These are phyloP conservation scores for Leuciscus waleckii DNA, from an alignment of 2,797 vertebrate species.

Conservation along the genomic window DNA sequence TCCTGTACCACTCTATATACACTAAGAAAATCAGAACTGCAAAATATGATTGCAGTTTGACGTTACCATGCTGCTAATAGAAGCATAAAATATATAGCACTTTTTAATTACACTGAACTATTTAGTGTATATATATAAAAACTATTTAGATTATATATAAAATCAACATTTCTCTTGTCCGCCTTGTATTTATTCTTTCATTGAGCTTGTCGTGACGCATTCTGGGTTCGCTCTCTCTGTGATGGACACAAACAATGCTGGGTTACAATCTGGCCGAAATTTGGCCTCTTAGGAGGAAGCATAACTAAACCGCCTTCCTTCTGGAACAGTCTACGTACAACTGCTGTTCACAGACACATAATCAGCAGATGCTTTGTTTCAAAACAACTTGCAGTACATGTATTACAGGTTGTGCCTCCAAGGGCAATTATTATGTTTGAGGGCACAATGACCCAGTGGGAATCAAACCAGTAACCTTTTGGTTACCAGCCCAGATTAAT, in stretches of 20 bases:
- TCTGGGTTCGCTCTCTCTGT: neutral
- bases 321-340: neutral
- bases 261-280: neutral
- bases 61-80: neutral
- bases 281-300: slow-evolving; percentile 4
- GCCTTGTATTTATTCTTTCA: neutral
- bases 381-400: neutral
- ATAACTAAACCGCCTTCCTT: slow-evolving; percentile 15
- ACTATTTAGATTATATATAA: too few relatives aligned
- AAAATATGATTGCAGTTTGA: neutral
- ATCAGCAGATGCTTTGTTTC: neutral
- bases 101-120: neutral
- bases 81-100: neutral
- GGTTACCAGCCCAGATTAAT: neutral
- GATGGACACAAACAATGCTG: neutral
- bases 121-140: too few relatives aligned
- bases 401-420: neutral
- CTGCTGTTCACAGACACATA: neutral
- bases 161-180: neutral
- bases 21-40: neutral
- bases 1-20: neutral
- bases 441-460: neutral
- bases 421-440: neutral
- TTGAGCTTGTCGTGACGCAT: neutral
- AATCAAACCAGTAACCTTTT: neutral